Base-by-base conservation (phyloP, 2,797 vertebrate genomes). In the Chaetophractus vellerosus region DNA sequence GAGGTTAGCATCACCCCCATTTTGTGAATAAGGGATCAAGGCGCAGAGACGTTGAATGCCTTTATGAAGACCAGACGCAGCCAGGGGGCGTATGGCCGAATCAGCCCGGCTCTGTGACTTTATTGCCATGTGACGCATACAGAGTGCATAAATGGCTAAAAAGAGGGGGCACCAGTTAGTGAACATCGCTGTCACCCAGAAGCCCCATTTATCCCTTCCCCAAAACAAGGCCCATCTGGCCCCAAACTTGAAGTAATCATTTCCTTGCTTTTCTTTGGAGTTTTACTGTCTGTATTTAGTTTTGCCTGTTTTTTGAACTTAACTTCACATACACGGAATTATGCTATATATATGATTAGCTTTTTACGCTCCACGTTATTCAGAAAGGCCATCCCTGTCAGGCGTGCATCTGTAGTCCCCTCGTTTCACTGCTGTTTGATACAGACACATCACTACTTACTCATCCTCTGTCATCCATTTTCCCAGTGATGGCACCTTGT, bases 21-120 rank as follows among this genome's bases (percentile, higher is more conserved):
- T 83, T 92, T 79, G 69, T 69, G 8, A 12, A 45, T 92, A 59
- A 93, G 36, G 87, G 59, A 74, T 93, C n/a, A 82, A 88, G 28
- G 36, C 33, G 78, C 24, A 81, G 52, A 94, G 92, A 92, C 10
- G 74, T 11, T 41, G 7, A 76, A 82, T 86, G 50, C n/a, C n/a
- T 33, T 86, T 72, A 24, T 84, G 66, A 71, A 88, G 31, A 31
- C 50, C 36, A 59, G 18, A 79, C 26, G 11, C 23, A 79, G 50
- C 7, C 69, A 55, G 52, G 12, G 21, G 66, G 68, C 19, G 66
- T 57, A 83, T 38, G 48, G 16, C 41, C 81, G 72, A 93, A 52
- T 71, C 88, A 72, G 15, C 6, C 4, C 7, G 85, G 24, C 52
- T 82, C 12, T 84, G 11, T 41, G 52, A 48, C 36, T 76, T 76